phyloP scores from a whole-genome alignment of 2,888 invertebrate species.

The Trichopoda pennipes region DNA sequence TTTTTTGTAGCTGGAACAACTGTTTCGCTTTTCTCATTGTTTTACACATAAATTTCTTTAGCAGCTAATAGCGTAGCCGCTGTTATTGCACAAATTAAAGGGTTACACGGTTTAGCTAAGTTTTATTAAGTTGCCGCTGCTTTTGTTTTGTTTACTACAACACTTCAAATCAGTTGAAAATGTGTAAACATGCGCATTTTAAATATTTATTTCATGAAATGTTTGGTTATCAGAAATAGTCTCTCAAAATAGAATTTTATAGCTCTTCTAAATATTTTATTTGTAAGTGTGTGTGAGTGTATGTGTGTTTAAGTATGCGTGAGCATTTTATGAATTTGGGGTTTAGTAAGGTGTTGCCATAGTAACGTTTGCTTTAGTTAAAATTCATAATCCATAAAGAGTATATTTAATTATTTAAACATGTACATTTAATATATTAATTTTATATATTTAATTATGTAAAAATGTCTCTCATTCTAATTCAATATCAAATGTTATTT shows the following conservation, averaged over 20 bases:
- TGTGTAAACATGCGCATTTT: slow-evolving; percentile 59
- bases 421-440: no score
- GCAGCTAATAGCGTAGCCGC: slow-evolving; percentile 2
- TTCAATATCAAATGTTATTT: no score
- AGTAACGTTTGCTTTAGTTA: slow-evolving; percentile 25
- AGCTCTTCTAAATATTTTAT: not conserved
- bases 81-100: slow-evolving; percentile 10
- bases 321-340: not conserved
- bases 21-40: slow-evolving; percentile 22
- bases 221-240: slow-evolving; percentile 4
- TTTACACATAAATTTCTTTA: slow-evolving; percentile 7
- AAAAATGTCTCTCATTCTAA: no score
- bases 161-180: slow-evolving; percentile 43
- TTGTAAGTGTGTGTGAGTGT: not conserved
- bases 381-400: slow-evolving; percentile 29
- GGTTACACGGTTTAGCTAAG: slow-evolving; percentile 12
- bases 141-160: slow-evolving; percentile 9
- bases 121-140: slow-evolving; percentile 14
- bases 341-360: slow-evolving; percentile 43
- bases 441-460: no score
- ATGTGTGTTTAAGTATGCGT: not conserved
- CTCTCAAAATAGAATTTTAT: slow-evolving; percentile 13
- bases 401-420: no score
- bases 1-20: slow-evolving; percentile 16
- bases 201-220: slow-evolving; percentile 36